Evolutionary conservation across 2,113 vertebrate genomes (phyloP).

Genomic region (Ammodramus savannarum): DNA sequence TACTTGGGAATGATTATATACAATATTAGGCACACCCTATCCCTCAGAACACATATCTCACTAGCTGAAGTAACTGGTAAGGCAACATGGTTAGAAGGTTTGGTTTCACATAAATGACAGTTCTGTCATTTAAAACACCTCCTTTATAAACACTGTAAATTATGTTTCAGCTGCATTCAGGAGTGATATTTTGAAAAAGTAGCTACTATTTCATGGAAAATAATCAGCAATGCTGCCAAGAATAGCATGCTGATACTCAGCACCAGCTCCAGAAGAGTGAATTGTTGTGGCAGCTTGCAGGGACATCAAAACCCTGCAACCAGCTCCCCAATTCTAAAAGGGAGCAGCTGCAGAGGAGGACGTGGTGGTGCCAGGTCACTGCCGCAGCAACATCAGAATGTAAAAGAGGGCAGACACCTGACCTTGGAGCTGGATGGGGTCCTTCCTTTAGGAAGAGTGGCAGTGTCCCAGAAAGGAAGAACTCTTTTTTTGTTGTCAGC

Average conservation of each 20-base stretch:
- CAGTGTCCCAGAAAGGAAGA: not conserved
- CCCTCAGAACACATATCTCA: not conserved
- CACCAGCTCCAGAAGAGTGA: rapidly evolving
- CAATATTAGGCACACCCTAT: not conserved
- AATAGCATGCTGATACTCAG: not conserved
- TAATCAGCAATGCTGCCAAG: not conserved
- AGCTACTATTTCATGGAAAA: not conserved
- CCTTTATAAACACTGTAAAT: not conserved
- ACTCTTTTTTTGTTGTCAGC: not conserved
- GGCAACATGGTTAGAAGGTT: not conserved
- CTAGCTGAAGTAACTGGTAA: not conserved
- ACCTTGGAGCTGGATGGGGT: not conserved
- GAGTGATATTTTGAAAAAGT: not conserved
- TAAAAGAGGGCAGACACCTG: not conserved
- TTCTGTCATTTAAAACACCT: not conserved
- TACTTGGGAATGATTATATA: not conserved
- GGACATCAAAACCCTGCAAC: not conserved
- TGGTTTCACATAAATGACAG: not conserved
- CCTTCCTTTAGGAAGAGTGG: not conserved
- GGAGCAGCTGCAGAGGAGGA: not conserved
- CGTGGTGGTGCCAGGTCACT: not conserved
- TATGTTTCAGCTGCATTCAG: not conserved
- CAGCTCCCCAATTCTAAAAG: not conserved
- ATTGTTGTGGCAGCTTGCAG: not conserved
- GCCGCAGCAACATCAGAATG: not conserved